Conservation (phyloP, 2,113 vertebrate genomes). For the Syngnathus floridae region DNA sequence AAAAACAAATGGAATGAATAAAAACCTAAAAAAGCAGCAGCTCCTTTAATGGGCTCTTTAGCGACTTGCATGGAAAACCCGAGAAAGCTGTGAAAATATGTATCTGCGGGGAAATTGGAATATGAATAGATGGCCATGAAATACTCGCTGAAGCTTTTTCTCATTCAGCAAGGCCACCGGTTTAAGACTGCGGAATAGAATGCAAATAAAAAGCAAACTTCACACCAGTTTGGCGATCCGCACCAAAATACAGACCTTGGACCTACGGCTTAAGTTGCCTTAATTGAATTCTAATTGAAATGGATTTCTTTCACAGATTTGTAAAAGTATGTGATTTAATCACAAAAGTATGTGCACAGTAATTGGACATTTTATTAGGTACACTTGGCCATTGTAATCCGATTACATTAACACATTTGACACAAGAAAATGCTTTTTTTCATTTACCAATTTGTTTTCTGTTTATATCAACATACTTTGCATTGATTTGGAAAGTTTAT, state of each 20-base stretch:
- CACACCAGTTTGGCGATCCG: not conserved
- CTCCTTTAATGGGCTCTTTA: not conserved
- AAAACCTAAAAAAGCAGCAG: not conserved
- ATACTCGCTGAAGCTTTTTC: not conserved
- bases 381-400: not conserved
- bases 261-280: not conserved
- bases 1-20: not conserved
- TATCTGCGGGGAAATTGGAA: not conserved
- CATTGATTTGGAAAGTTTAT: too few relatives aligned
- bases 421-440: not conserved
- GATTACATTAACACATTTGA: too few relatives aligned
- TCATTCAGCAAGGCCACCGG: not conserved
- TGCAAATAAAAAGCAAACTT: not conserved
- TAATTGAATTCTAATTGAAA: not conserved
- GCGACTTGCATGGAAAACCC: not conserved
- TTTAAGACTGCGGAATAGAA: not conserved
- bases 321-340: slow-evolving; percentile 6
- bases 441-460: not conserved
- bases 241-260: not conserved
- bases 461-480: not conserved
- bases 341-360: not conserved
- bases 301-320: not conserved
- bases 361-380: not conserved
- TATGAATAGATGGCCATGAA: slow-evolving; percentile 1
- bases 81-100: not conserved